Conservation (phyloP, 64 coral and sea anemone species). For the Orbicella faveolata region DNA sequence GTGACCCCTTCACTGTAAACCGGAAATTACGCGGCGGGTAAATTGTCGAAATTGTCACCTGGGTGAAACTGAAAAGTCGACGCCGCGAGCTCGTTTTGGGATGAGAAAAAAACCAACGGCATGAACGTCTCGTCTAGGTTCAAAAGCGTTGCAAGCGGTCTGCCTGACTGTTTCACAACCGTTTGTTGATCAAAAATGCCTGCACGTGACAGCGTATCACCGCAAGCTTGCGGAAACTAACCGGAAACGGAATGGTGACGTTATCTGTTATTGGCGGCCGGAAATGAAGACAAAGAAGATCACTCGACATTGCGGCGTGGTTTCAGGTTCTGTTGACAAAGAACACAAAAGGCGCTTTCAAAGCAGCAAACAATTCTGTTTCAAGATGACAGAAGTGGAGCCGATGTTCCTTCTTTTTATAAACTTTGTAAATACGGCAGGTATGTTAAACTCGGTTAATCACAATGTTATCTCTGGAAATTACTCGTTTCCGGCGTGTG, state of each 20-base stretch:
- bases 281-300: slow-evolving; percentile 30
- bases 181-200: background rate
- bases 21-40: slow-evolving; percentile 48
- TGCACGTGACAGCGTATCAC: slow-evolving; percentile 33
- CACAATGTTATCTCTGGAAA: slow-evolving; percentile 43
- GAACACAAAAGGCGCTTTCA: slow-evolving; percentile 49
- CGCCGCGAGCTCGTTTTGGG: background rate
- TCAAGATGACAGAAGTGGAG: background rate
- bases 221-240: slow-evolving; percentile 35
- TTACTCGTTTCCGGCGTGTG: slow-evolving; percentile 38
- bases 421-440: background rate
- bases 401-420: background rate
- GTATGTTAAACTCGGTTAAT: slow-evolving; percentile 20
- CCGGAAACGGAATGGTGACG: slow-evolving; percentile 49
- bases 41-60: slow-evolving; percentile 25
- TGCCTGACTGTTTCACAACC: background rate
- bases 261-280: slow-evolving; percentile 44
- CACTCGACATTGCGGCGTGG: slow-evolving; percentile 45
- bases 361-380: slow-evolving; percentile 29
- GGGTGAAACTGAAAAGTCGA: background rate
- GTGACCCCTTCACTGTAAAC: slow-evolving; percentile 16
- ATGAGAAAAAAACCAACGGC: background rate
- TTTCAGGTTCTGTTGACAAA: slow-evolving; percentile 38
- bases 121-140: background rate
- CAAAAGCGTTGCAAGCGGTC: background rate